A percentile compares a stretch with the other conserved stretches of the same genome.
Conservation (phyloP, 64 coral and sea anemone species). For the Porites australiensis region DNA sequence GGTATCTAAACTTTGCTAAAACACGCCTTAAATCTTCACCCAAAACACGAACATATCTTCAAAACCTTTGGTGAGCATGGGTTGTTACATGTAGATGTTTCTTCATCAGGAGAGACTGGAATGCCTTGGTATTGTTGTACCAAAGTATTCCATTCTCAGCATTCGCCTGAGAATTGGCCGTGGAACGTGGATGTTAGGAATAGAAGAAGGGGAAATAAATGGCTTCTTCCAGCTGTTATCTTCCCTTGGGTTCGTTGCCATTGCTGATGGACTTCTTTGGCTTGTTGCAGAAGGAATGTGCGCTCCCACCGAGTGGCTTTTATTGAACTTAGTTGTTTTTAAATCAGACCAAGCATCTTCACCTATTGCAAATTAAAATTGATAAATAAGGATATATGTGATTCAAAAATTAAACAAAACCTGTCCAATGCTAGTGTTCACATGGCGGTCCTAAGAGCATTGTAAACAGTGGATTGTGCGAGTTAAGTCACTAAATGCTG, state of each 20-base stretch:
- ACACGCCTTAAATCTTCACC: too few species aligned
- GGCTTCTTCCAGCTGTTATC: constrained; percentile 15
- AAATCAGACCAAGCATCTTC: not conserved
- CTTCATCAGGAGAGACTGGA: constrained; percentile 75
- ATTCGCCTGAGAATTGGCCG: constrained; percentile 81
- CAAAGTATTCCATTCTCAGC: constrained; percentile 93
- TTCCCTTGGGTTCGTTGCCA: not conserved
- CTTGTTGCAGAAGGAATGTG: constrained; percentile 39
- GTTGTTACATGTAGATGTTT: too few species aligned
- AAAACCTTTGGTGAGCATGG: too few species aligned
- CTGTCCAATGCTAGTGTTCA: too few species aligned
- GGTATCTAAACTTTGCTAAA: too few species aligned
- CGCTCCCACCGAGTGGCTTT: constrained; percentile 74
- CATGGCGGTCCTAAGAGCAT: too few species aligned
- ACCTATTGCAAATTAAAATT: constrained; percentile 2
- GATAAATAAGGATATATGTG: not conserved
- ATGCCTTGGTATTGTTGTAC: constrained; percentile 86
- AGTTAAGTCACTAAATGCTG: not conserved
- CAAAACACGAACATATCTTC: too few species aligned
- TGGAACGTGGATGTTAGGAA: constrained; percentile 81
- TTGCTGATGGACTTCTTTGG: constrained; percentile 26
- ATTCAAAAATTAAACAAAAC: too few species aligned
- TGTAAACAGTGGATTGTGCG: too few species aligned
- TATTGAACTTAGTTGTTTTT: constrained; percentile 64
- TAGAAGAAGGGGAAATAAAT: constrained; percentile 84